Evolutionary conservation across 2,113 vertebrate genomes (phyloP), one percentile per base, ranked within the genome.

Genomic region (Tyrannus savana): DNA sequence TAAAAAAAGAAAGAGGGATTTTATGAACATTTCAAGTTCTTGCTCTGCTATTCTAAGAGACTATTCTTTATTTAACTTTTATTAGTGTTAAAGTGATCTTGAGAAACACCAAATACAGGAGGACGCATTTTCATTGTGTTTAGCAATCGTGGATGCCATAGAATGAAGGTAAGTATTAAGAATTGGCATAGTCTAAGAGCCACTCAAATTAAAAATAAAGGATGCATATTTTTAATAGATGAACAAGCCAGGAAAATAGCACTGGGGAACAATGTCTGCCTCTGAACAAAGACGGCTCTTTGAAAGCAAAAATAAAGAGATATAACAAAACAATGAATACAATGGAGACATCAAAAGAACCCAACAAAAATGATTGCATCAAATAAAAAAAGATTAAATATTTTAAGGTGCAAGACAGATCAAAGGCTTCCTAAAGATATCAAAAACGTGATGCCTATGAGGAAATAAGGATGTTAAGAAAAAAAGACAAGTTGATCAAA

Each of bases 331-430:
- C 35, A 77, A 22, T 86, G 66, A 93, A 85, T 90, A 74, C 67
- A 95, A 92, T 30, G 21, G 67, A 71, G 25, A 59, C 72, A 86
- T 86, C 79, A 93, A 63, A 96, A 83, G 67, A 90, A 42, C 12
- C 3, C 42, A 52, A 37, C 37, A 86, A 41, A 71, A 90, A 22
- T 67, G 10, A 84, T 93, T 90, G 23, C 50, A 88, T 88, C 72
- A 74, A 86, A 83, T 86, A 0, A 86, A 83, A 89, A 87, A 42
- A 64, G 6, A 50, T 50, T 50, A 74, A 83, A 62, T 88, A 58
- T 88, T 96, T 85, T 77, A 66, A 73, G 46, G 67, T 83, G 37
- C 37, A 88, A 80, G 37, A 37, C 19, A 80, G 83, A 90, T 92
- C 55, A 95, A 95, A 93, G 53, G 2, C 67, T 77, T 77, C 53